Conservation (phyloP, 2,113 vertebrate genomes). For the Rhizomys pruinosus region DNA sequence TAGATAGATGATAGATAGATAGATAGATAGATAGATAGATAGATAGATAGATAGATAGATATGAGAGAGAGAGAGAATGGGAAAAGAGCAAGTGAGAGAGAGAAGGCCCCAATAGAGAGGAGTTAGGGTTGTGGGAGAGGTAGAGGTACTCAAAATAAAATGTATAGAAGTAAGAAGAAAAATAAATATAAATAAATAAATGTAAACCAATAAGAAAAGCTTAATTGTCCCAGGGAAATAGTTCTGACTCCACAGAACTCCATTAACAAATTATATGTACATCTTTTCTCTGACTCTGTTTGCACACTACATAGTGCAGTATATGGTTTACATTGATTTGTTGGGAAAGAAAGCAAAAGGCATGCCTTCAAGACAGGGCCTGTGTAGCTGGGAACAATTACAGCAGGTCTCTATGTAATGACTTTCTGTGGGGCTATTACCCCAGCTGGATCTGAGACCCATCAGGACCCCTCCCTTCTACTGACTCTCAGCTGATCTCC, state of each 20-base stretch:
- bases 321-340: neutral
- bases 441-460: neutral
- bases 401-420: neutral
- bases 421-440: neutral
- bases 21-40: too few relatives aligned
- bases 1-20: neutral
- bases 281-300: neutral
- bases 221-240: neutral
- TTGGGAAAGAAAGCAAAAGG: neutral
- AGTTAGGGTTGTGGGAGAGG: too few relatives aligned
- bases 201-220: neutral
- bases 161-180: neutral
- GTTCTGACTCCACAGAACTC: neutral
- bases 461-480: too few relatives aligned
- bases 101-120: neutral
- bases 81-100: neutral
- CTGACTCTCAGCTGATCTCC: neutral
- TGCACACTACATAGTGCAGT: fast-evolving
- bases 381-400: neutral
- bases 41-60: too few relatives aligned
- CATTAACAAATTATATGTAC: too few relatives aligned
- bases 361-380: neutral
- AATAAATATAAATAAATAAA: neutral
- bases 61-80: too few relatives aligned
- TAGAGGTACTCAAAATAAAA: neutral